phyloP scores from a whole-genome alignment of 1,140 invertebrate species.

The Caenorhabditis tropicalis region DNA sequence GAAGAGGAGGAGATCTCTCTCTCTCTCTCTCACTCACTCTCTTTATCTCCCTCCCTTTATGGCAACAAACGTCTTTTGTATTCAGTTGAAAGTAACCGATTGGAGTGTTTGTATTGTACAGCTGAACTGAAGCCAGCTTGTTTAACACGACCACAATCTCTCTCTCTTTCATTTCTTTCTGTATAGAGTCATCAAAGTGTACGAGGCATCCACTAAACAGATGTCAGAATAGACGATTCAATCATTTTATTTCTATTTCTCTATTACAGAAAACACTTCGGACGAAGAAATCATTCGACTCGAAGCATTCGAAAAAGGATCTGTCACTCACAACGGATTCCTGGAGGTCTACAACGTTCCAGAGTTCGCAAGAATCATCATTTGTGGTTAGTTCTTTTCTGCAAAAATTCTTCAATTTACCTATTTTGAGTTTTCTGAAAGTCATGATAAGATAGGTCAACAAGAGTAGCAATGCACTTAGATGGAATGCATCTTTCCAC shows the following conservation, averaged over 20 bases:
- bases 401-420: not conserved
- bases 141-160: not conserved
- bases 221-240: not conserved
- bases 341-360: conserved; percentile 67
- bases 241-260: not conserved
- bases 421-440: not conserved
- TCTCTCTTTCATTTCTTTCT: not conserved
- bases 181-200: conserved; percentile 5
- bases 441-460: not conserved
- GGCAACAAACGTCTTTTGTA: not conserved
- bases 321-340: conserved; percentile 53
- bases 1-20: too few relatives aligned
- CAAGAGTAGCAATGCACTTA: not conserved
- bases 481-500: not conserved
- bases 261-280: conserved; percentile 27
- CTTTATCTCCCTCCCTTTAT: not conserved
- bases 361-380: conserved; percentile 63
- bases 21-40: too few relatives aligned
- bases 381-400: conserved; percentile 58
- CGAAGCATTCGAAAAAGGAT: conserved; percentile 26
- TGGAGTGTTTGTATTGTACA: not conserved
- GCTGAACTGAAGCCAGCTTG: not conserved
- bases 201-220: not conserved
- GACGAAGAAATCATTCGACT: conserved; percentile 45
- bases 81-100: not conserved